Conservation (phyloP, 2,113 vertebrate genomes). For the Anhinga rufa region DNA sequence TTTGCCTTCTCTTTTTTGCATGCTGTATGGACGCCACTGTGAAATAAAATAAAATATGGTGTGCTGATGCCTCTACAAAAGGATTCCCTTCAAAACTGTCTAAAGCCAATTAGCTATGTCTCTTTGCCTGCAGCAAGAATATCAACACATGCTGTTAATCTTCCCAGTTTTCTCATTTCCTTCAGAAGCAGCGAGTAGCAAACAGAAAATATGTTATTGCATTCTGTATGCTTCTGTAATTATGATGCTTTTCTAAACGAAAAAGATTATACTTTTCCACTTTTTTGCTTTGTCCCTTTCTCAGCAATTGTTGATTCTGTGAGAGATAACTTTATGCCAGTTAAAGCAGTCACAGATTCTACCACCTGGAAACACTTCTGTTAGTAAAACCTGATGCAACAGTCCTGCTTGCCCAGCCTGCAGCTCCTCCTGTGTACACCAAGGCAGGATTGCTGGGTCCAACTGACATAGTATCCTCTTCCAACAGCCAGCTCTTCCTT, state of each 20-base stretch:
- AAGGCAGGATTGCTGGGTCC: neutral
- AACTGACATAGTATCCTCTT: neutral
- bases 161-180: neutral
- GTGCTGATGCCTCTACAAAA: neutral
- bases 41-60: neutral
- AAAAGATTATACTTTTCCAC: neutral
- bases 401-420: neutral
- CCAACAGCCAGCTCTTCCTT: neutral
- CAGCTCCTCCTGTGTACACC: neutral
- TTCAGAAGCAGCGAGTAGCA: neutral
- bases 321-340: neutral
- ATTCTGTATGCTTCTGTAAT: neutral
- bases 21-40: neutral
- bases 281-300: neutral
- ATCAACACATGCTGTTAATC: neutral
- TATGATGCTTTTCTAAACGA: neutral
- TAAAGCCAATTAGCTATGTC: neutral
- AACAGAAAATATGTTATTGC: neutral
- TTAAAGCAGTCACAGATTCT: neutral
- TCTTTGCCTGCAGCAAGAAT: constrained; percentile 8
- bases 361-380: neutral
- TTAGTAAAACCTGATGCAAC: neutral
- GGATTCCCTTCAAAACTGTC: neutral
- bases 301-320: neutral
- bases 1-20: neutral